phyloP scores from a whole-genome alignment of 2,888 invertebrate genomes.

The Seira musarum region DNA sequence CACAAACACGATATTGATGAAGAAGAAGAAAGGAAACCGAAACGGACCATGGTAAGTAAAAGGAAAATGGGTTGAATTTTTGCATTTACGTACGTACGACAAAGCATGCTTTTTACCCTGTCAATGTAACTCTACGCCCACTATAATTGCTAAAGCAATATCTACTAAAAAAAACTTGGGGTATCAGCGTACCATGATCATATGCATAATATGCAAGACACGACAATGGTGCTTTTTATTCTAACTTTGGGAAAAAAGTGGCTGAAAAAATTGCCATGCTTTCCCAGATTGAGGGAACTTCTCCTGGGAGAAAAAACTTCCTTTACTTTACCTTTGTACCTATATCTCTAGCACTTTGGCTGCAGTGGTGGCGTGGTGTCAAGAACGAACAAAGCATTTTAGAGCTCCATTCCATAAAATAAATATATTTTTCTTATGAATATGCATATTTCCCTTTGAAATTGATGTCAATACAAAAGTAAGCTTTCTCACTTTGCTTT shows the following conservation, averaged over 20 bases:
- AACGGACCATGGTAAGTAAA: not conserved
- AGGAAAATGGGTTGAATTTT: not conserved
- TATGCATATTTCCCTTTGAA: not conserved
- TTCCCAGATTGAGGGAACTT: slow-evolving; percentile 36
- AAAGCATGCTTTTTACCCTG: not conserved
- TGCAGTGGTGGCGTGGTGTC: slow-evolving; percentile 9
- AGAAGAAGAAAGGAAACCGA: too few relatives aligned
- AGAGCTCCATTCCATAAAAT: not conserved
- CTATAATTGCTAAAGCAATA: not conserved
- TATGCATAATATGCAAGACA: not conserved
- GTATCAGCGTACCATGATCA: not conserved
- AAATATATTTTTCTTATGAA: not conserved
- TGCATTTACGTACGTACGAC: not conserved
- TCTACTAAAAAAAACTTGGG: not conserved
- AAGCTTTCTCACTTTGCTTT: not conserved
- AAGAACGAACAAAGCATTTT: not conserved
- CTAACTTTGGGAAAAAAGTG: slow-evolving; percentile 5
- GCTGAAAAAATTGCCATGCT: not conserved
- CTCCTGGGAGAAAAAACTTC: slow-evolving; percentile 12
- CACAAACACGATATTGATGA: slow-evolving; percentile 19
- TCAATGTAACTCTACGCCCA: not conserved
- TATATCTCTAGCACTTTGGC: not conserved
- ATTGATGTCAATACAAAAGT: not conserved
- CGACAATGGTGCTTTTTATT: slow-evolving; percentile 16
- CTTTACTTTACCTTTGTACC: slow-evolving; percentile 14